Conservation (phyloP, 2,113 vertebrate species). For the Sphyrna mokarran region DNA sequence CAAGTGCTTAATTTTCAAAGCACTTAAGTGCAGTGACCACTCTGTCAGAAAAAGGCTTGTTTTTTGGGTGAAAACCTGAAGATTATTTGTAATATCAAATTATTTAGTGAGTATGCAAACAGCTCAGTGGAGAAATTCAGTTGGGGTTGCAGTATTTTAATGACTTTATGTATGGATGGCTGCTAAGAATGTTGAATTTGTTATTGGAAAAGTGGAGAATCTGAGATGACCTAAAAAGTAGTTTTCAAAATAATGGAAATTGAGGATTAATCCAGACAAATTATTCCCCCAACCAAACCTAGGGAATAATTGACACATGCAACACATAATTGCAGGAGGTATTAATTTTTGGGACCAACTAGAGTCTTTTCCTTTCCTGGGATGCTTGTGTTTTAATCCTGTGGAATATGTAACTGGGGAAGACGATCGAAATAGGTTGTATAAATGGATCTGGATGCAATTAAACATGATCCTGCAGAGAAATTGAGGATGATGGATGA, state of each 20-base stretch:
- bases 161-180: not conserved
- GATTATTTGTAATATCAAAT: not conserved
- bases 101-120: not conserved
- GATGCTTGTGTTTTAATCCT: not conserved
- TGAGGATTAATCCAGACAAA: not conserved
- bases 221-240: not conserved
- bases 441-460: not conserved
- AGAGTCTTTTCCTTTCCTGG: not conserved
- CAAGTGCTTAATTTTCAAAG: not conserved
- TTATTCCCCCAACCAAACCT: not conserved
- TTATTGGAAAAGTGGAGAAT: not conserved
- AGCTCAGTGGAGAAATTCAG: not conserved
- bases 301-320: not conserved
- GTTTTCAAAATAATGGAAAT: not conserved
- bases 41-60: not conserved
- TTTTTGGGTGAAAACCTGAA: not conserved
- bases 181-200: not conserved
- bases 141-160: not conserved
- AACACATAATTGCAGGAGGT: not conserved
- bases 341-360: not conserved
- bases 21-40: not conserved
- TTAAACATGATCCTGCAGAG: not conserved
- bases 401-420: not conserved
- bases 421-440: not conserved
- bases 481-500: not conserved